Evolutionary conservation across 1,140 invertebrate species (phyloP), one percentile per base, ranked within the genome.

Genomic region (Streblospio benedicti): DNA sequence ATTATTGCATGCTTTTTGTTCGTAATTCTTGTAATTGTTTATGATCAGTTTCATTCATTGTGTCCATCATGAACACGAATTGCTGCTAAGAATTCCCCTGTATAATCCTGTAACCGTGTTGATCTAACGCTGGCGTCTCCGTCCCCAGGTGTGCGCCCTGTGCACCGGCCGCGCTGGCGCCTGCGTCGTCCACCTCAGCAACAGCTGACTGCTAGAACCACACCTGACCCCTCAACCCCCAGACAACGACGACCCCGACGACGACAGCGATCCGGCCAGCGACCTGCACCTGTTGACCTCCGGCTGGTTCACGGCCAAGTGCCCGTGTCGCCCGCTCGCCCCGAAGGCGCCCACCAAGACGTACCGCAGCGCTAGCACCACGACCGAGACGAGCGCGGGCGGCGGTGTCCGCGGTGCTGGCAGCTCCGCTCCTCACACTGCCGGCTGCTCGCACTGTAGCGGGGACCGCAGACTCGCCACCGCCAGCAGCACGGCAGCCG

Each of bases 131-230:
- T n/a, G n/a, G n/a, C n/a, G n/a, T n/a, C n/a, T n/a, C n/a, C n/a
- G n/a, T n/a, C n/a, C n/a, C n/a, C n/a, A n/a, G n/a, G n/a, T n/a
- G n/a, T n/a, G n/a, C n/a, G n/a, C 87, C 16, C 79, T 93, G 45
- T 85, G 84, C 67, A 86, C 85, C 30, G 88, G 89, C 38, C 81
- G 90, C 62, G 90, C 90, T 50, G 90, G 90, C 55, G 87, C 90
- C 47, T 91, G 90, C 71, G 85, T 92, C n/a, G 87, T 92, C 31
- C 83, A 81, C 45, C 71, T 82, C 14, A 31, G 28, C 5, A 57
- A 50, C 35, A 60, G 53, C 53, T 56, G 53, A 56, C 53, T 56
- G 38, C 18, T 38, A 38, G 50, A 52, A 31, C 50, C 50, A 25
- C 50, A 52, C 50, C 30, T 52, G 50, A 31, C n/a, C n/a, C n/a